These are phyloP conservation scores for Onthophagus sagittarius DNA, from an alignment of 2,888 invertebrate genomes.

Conservation along the genomic window DNA sequence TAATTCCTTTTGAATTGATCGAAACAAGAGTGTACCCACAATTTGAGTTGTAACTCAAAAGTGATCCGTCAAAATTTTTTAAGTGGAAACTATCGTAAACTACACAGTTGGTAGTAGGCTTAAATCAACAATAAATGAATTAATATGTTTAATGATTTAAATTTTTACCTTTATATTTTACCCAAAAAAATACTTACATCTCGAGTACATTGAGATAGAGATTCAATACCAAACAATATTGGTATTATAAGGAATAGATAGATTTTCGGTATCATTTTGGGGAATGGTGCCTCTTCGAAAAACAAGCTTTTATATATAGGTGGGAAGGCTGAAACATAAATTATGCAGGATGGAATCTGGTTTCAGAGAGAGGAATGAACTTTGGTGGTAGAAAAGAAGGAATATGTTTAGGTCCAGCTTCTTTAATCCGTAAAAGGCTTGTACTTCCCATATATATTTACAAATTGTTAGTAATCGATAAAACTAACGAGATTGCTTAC, in stretches of 20 bases:
- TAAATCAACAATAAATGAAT: neutral
- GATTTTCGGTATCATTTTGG: neutral
- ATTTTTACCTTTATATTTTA: neutral
- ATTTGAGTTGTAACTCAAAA: neutral
- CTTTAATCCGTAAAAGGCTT: too few relatives aligned
- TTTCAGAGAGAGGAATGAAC: neutral
- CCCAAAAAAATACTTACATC: constrained; percentile 30
- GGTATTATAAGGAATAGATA: neutral
- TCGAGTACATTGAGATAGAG: constrained; percentile 50
- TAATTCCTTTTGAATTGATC: neutral
- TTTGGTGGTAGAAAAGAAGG: too few relatives aligned
- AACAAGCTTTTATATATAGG: neutral
- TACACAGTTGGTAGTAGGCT: neutral
- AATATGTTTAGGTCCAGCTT: too few relatives aligned
- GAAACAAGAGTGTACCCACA: constrained; percentile 3
- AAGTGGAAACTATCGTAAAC: neutral
- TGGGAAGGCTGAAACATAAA: neutral
- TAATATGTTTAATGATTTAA: neutral
- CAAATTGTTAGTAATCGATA: too few relatives aligned
- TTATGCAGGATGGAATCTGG: neutral
- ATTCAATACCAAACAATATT: neutral
- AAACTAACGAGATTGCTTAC: too few relatives aligned
- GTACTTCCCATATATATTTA: too few relatives aligned
- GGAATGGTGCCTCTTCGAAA: neutral
- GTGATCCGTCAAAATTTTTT: neutral